Conservation (phyloP, 2,797 vertebrate species). For the Clarias pachynema region DNA sequence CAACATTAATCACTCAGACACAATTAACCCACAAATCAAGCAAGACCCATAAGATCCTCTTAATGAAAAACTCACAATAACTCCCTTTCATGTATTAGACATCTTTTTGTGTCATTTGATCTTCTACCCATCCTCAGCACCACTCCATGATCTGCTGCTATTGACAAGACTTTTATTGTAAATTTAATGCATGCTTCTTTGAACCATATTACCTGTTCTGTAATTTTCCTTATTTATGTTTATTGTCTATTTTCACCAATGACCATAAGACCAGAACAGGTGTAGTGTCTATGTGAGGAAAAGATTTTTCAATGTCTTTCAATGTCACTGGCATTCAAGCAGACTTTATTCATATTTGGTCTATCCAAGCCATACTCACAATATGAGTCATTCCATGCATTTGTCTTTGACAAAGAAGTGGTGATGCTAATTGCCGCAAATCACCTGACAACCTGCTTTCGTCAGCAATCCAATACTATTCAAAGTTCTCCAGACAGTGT, state of each 20-base stretch:
- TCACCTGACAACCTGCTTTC: not conserved
- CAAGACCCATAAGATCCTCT: not conserved
- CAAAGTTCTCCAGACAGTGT: not conserved
- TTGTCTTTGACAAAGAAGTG: not conserved
- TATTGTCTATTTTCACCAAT: not conserved
- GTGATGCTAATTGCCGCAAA: slow-evolving; percentile 1
- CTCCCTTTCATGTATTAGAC: not conserved
- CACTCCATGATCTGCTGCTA: not conserved
- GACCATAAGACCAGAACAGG: not conserved
- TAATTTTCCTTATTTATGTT: not conserved
- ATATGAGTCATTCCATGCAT: not conserved
- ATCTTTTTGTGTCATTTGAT: not conserved
- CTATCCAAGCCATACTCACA: not conserved
- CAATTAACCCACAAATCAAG: not conserved
- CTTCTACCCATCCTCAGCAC: not conserved
- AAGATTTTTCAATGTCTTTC: not conserved
- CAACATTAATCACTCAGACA: not conserved
- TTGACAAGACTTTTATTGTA: not conserved
- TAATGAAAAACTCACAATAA: not conserved
- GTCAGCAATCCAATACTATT: not conserved
- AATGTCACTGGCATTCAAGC: not conserved
- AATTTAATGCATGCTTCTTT: not conserved
- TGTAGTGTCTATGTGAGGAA: no score
- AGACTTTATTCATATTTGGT: not conserved
- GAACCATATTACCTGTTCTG: not conserved